Evolutionary conservation across 2,888 invertebrate genomes (phyloP), one percentile per base, ranked within the genome.

Genomic region (Scaptomyza parva): DNA sequence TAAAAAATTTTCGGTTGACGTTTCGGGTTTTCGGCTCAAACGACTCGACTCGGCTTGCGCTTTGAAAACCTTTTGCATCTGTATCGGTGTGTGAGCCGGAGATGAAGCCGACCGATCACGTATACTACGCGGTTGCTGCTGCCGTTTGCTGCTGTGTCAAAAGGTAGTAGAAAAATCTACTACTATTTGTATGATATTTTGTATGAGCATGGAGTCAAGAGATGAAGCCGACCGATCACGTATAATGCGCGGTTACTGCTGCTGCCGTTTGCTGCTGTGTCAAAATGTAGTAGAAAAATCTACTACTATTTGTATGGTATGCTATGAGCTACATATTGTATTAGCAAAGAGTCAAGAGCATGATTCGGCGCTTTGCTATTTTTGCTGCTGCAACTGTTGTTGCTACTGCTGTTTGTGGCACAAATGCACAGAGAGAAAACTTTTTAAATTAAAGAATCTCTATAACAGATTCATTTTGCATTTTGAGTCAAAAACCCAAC

Each of bases 1-100:
- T 89, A 86, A 79, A 86, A 86, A 79, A 80, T 63, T 85, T 83
- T 87, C 78, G 75, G 76, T 50, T 66, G 51, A 51, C 48, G 78
- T 78, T 79, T 87, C 86, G 82, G 73, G 47, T 79, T 74, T 74
- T 76, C 50, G 53, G 50, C 22, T 44, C 75, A 77, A 77, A 60
- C 41, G 74, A n/a, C n/a, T n/a, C n/a, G n/a, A n/a, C 69, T 81
- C 78, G 70, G 79, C 82, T 69, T 26, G 35, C 59, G 22, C 54
- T 75, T 74, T 47, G 33, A 52, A 47, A 20, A 48, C 33, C 33
- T 28, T 28, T 65, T 22, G 22, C 48, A 33, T 65, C 47, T 60
- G 43, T 26, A n/a, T 43, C 20, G 48, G 57, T 58, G 35, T 68
- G 60, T 52, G 39, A 70, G 60, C 60, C 78, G 64, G 66, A 68